A percentile compares a stretch with the other conserved stretches of the same genome.
Conservation (phyloP, 2,113 vertebrate genomes). For the Lophura nycthemera region DNA sequence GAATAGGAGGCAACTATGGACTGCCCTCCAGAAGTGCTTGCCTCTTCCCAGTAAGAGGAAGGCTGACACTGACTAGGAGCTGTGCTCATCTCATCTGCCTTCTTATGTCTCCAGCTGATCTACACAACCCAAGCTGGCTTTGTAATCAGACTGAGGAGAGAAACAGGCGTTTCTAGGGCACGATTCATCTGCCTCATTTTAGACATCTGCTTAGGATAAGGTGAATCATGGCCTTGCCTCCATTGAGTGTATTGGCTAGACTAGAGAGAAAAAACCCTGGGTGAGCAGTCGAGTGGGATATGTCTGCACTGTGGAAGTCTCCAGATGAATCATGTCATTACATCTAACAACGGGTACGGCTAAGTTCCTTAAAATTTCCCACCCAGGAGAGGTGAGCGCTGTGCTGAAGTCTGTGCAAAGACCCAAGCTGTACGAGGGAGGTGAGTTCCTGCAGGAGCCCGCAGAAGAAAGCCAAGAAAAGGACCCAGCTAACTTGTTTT, state of each 20-base stretch:
- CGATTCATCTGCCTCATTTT: background rate
- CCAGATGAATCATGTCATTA: background rate
- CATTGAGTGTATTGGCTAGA: background rate
- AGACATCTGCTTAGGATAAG: background rate
- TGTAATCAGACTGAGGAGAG: background rate
- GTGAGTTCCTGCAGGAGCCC: background rate
- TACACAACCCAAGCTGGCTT: background rate
- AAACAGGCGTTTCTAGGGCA: background rate
- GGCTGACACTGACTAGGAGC: background rate
- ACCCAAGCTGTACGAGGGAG: background rate
- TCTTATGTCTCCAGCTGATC: background rate
- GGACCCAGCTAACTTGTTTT: background rate
- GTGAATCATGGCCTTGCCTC: constrained; percentile 32
- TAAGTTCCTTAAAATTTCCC: background rate
- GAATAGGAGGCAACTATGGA: background rate
- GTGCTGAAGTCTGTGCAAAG: background rate
- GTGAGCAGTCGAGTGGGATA: background rate
- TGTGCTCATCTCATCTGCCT: background rate
- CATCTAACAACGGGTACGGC: background rate
- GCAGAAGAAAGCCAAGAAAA: background rate
- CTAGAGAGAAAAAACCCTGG: background rate
- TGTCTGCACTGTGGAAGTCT: background rate
- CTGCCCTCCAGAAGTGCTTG: background rate
- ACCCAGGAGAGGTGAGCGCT: background rate
- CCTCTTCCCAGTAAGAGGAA: background rate